Base-by-base conservation (phyloP, 1,140 invertebrate species). In the Babylonia areolata region DNA sequence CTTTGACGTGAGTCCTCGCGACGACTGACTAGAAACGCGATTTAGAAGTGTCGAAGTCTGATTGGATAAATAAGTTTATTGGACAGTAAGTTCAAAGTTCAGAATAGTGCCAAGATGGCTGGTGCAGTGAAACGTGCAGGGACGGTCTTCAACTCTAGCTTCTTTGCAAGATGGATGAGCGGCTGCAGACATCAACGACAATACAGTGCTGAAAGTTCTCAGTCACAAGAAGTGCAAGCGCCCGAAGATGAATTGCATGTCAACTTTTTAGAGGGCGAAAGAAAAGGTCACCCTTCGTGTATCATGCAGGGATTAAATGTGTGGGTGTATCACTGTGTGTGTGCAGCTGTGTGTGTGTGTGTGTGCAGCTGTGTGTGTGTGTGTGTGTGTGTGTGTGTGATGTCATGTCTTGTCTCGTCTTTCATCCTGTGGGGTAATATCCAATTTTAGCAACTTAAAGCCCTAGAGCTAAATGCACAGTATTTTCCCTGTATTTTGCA, bases 211-310 rank as follows among this genome's bases (percentile, higher is more conserved):
- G 42, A 54, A 17, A 85, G 73, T 51, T 40, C 75, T 20, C 42
- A 40, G 33, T 35, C 40, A 46, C 83, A 81, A 75, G 35, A 73
- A 12, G 17, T 23, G 5, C 87, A 88, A 58, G 42, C 71, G 9
- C 78, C 87, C 11, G 87, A 87, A 20, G 89, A 90, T 54, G 91
- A 91, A 54, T 86, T 90, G 51, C 81, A 87, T 58, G 40, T 91
- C 17, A 88, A 90, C 85, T 91, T 87, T 87, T 85, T 91, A 46
- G 90, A 91, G 39, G 89, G 89, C 71, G 91, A 91, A 28, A 84
- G 69, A 84, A 84, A 87, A 83, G 91, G 91, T 91, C 46, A 11
- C 3, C 46, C 0, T 51, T 1, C 46, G 9, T 51, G 9, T 51
- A 12, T 1, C 46, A 51, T n/a, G n/a, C n/a, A n/a, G n/a, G n/a